These are phyloP conservation scores for Microctenopoma steveboyesi DNA, from an alignment of 2,797 vertebrate genomes.

Conservation along the genomic window DNA sequence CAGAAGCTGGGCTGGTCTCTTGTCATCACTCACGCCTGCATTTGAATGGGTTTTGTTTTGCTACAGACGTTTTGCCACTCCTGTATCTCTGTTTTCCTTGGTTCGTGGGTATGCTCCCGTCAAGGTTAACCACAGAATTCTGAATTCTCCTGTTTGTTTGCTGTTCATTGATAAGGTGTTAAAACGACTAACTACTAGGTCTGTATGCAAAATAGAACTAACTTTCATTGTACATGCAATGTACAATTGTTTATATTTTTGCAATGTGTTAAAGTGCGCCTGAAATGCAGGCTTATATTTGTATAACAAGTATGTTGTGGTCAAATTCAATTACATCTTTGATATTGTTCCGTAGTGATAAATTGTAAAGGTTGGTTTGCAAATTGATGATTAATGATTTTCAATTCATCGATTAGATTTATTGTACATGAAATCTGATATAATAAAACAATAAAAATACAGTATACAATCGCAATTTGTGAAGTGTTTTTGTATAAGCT, in stretches of 20 bases:
- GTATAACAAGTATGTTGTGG: neutral
- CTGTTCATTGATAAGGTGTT: constrained; percentile 11
- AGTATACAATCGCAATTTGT: no score
- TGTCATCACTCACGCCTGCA: neutral
- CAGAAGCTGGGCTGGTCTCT: neutral
- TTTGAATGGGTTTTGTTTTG: neutral
- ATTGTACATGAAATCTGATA: no score
- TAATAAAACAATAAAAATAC: no score
- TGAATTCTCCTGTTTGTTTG: constrained; percentile 4
- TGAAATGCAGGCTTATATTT: neutral
- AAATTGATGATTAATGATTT: neutral
- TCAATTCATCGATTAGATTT: neutral
- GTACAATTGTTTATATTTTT: constrained; percentile 8
- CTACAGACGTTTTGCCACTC: neutral
- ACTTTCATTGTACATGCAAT: neutral
- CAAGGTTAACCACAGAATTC: neutral
- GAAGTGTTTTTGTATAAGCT: no score
- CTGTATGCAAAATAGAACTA: neutral
- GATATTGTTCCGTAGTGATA: constrained; percentile 5
- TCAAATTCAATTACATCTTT: constrained; percentile 11
- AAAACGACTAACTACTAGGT: neutral
- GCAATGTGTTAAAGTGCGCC: neutral
- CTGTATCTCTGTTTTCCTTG: neutral
- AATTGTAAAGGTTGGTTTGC: constrained; percentile 12
- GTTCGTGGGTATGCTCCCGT: constrained; percentile 2